Percentiles rank a stretch among this genome's conserved stretches.
These are phyloP conservation scores for Schlechtendalia chinensis DNA, from an alignment of 1,140 invertebrate genomes.

Conservation along the genomic window DNA sequence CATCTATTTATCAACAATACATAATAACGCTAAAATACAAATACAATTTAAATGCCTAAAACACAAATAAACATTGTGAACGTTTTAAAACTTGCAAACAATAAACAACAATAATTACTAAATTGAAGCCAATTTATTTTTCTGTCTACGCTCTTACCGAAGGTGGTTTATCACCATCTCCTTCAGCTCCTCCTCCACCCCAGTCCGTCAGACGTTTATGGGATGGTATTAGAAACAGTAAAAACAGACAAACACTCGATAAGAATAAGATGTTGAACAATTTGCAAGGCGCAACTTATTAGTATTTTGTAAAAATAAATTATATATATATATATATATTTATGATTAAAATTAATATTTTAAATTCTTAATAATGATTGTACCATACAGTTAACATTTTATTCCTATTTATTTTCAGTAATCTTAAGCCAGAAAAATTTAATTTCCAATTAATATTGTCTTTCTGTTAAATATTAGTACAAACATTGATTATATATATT, in stretches of 20 bases:
- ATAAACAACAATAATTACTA: not conserved
- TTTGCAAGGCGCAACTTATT: not conserved
- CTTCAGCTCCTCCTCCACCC: slow-evolving; percentile 28
- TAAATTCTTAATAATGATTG: too few relatives aligned
- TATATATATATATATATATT: too few relatives aligned
- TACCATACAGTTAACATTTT: too few relatives aligned
- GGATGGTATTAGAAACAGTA: slow-evolving; percentile 52
- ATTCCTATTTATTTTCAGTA: too few relatives aligned
- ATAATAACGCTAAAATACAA: not conserved
- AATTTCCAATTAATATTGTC: not conserved
- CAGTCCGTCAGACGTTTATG: slow-evolving; percentile 51
- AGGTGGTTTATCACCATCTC: slow-evolving; percentile 41
- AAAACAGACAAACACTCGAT: slow-evolving; percentile 49
- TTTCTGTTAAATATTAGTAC: not conserved
- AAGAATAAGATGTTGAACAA: slow-evolving; percentile 29
- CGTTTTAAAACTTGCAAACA: not conserved
- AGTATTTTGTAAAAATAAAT: not conserved
- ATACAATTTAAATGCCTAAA: not conserved
- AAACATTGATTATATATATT: too few relatives aligned
- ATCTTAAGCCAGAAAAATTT: too few relatives aligned
- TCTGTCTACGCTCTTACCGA: slow-evolving; percentile 26
- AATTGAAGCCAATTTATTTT: not conserved
- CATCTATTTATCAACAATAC: not conserved
- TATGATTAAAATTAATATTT: not conserved
- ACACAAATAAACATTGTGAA: not conserved